phyloP scores from a whole-genome alignment of 2,888 invertebrate species.

The Drosophila quinaria region DNA sequence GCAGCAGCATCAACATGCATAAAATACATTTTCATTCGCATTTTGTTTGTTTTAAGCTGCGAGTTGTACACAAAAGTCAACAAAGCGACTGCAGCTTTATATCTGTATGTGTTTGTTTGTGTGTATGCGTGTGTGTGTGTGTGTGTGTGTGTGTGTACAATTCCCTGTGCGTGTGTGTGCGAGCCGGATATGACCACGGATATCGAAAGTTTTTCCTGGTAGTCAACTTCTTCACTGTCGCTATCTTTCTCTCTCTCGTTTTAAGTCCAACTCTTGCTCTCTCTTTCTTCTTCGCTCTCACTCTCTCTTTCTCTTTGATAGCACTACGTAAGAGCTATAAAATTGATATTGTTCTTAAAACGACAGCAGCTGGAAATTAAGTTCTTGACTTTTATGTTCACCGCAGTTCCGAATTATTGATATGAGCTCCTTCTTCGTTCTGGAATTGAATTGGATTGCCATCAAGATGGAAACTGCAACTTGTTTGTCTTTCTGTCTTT shows the following conservation, averaged over 20 bases:
- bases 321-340: constrained; percentile 60
- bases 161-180: constrained; percentile 31
- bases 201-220: constrained; percentile 76
- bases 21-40: constrained; percentile 77
- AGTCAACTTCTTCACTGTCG: constrained; percentile 26
- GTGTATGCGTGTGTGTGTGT: neutral
- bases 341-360: constrained; percentile 76
- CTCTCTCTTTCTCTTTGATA: constrained; percentile 2
- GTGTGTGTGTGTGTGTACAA: constrained; percentile 17
- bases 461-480: constrained; percentile 28
- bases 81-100: constrained; percentile 60
- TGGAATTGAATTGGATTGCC: constrained; percentile 58
- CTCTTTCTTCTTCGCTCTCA: constrained; percentile 1
- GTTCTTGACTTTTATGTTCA: constrained; percentile 79
- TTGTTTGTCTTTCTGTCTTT: constrained; percentile 8
- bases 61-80: constrained; percentile 77
- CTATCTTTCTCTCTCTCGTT: constrained; percentile 1
- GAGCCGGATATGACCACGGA: constrained; percentile 73
- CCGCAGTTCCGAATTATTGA: constrained; percentile 78
- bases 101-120: constrained; percentile 6
- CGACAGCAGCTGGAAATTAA: constrained; percentile 78
- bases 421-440: constrained; percentile 53
- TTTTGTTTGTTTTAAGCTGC: constrained; percentile 81
- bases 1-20: constrained; percentile 68
- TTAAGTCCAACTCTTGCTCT: neutral